Conservation (phyloP, 2,113 vertebrate species). For the Podarcis muralis region DNA sequence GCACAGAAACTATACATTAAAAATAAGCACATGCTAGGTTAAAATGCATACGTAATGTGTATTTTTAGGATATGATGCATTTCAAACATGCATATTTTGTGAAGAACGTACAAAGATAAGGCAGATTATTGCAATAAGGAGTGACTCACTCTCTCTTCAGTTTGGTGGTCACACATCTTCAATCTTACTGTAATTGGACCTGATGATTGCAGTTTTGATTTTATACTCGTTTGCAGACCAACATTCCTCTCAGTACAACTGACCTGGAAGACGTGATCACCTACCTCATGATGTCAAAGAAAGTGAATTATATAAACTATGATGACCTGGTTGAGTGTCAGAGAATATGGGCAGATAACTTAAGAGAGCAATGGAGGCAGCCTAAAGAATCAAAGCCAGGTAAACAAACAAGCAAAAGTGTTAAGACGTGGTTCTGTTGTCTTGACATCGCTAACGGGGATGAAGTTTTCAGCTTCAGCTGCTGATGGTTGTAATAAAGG, state of each 20-base stretch:
- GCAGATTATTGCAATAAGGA: too few relatives aligned
- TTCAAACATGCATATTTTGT: not conserved
- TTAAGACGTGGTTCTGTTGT: not conserved
- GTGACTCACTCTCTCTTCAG: not conserved
- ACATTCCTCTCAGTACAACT: constrained; percentile 49
- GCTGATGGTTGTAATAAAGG: not conserved
- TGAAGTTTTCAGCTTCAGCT: not conserved
- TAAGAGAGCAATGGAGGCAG: not conserved
- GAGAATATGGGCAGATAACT: not conserved
- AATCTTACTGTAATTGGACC: not conserved
- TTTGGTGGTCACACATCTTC: not conserved
- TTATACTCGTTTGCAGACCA: constrained; percentile 38
- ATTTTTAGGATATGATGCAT: too few relatives aligned
- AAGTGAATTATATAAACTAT: constrained; percentile 37
- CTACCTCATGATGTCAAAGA: constrained; percentile 57
- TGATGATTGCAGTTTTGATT: not conserved
- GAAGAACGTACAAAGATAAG: not conserved
- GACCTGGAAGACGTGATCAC: constrained; percentile 66
- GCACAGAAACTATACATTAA: not conserved
- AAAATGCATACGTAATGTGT: not conserved
- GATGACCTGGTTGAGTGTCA: constrained; percentile 27
- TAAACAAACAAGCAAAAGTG: not conserved
- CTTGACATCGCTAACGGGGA: not conserved
- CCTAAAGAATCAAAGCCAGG: not conserved
- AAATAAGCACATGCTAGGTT: not conserved